phyloP scores from a whole-genome alignment of 2,797 vertebrate species.

The Phoxinus dragarum region DNA sequence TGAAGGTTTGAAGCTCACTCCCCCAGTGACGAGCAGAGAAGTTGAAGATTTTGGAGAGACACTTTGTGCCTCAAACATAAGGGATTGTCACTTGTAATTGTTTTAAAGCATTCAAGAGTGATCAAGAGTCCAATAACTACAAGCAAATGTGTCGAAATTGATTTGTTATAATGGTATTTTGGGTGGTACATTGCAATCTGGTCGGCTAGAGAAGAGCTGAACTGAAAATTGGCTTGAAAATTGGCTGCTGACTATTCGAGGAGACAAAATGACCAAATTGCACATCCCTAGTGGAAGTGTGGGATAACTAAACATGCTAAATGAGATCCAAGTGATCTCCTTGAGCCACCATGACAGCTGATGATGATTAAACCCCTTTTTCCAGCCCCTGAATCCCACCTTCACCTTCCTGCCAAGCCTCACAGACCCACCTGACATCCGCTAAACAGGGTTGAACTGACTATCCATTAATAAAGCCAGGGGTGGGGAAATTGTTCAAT shows the following conservation, averaged over 20 bases:
- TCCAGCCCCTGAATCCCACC: not conserved
- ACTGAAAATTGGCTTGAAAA: not conserved
- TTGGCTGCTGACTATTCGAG: not conserved
- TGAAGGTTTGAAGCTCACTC: not conserved
- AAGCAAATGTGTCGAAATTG: not conserved
- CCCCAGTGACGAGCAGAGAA: not conserved
- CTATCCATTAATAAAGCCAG: conserved; percentile 20
- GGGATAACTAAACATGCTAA: conserved; percentile 16
- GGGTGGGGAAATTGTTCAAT: conserved; percentile 35
- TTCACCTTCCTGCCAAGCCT: not conserved
- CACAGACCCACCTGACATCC: not conserved
- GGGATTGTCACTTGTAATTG: not conserved
- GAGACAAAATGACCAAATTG: not conserved
- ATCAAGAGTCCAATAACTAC: not conserved
- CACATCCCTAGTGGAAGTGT: not conserved
- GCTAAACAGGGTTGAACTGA: not conserved
- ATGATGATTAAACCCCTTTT: conserved; percentile 23
- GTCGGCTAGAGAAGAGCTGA: not conserved
- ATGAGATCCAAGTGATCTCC: conserved; percentile 3
- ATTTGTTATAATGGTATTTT: not conserved
- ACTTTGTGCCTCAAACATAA: not conserved
- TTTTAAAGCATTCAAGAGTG: not conserved
- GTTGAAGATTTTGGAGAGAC: not conserved
- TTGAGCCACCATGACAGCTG: not conserved
- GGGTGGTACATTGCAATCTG: not conserved